Conservation (phyloP, 2,888 invertebrate genomes). For the Platynereis dumerilii region DNA sequence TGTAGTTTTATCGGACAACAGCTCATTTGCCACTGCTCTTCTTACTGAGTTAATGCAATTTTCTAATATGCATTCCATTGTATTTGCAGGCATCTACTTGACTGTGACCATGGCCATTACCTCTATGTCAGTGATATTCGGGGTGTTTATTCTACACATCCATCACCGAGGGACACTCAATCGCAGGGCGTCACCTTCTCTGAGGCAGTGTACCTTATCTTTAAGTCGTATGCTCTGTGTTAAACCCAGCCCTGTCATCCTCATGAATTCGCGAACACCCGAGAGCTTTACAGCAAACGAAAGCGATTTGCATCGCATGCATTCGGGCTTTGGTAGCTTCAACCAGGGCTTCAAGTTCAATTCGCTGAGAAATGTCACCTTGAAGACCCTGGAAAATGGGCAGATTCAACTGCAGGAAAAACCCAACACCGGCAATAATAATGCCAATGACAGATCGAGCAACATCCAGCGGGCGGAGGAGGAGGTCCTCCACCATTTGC, state of each 20-base stretch:
- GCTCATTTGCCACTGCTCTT: no score
- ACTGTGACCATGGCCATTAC: slow-evolving; percentile 57
- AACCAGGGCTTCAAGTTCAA: slow-evolving; percentile 21
- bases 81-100: slow-evolving; percentile 53
- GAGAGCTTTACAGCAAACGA: not conserved
- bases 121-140: slow-evolving; percentile 55
- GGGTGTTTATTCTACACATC: slow-evolving; percentile 56
- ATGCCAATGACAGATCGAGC: not conserved
- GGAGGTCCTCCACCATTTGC: slow-evolving; percentile 50
- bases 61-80: no score
- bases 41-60: no score
- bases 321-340: slow-evolving; percentile 9
- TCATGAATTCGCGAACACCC: not conserved
- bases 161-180: slow-evolving; percentile 41
- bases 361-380: slow-evolving; percentile 15
- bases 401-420: not conserved
- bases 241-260: no score
- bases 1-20: no score
- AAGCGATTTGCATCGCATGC: not conserved
- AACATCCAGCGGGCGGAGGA: slow-evolving; percentile 36
- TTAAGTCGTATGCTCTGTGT: no score
- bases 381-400: slow-evolving; percentile 14
- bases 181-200: no score
- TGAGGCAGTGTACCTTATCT: no score
- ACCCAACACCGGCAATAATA: no score